Evolutionary conservation across 1,140 invertebrate genomes (phyloP).

Genomic region (Sycophaga agraensis): DNA sequence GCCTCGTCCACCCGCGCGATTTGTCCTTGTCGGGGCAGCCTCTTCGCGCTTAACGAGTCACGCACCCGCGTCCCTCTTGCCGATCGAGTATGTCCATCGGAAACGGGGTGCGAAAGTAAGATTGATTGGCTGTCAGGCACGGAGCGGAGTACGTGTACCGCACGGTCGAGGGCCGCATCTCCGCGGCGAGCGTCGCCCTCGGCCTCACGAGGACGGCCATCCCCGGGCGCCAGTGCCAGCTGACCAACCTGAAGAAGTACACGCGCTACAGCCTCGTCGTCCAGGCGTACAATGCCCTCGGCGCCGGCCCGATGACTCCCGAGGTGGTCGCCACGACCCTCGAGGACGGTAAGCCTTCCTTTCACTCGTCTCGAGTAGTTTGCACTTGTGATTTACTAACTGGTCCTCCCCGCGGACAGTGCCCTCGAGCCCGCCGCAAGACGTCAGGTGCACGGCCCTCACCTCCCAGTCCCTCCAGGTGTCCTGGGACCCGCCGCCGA

Average conservation of each 20-base stretch:
- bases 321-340: slow-evolving; percentile 81
- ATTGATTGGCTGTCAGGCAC: slow-evolving; percentile 39
- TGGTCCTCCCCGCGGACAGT: too few relatives aligned
- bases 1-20: too few relatives aligned
- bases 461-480: slow-evolving; percentile 82
- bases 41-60: too few relatives aligned
- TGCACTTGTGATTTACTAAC: too few relatives aligned
- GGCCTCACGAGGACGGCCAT: slow-evolving; percentile 53
- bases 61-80: too few relatives aligned
- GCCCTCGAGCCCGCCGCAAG: slow-evolving; percentile 77
- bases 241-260: slow-evolving; percentile 72
- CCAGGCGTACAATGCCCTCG: slow-evolving; percentile 89
- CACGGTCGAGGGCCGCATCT: slow-evolving; percentile 54
- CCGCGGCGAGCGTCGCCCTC: slow-evolving; percentile 50
- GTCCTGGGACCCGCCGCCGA: slow-evolving; percentile 81
- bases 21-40: too few relatives aligned
- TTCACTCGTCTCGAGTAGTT: too few relatives aligned
- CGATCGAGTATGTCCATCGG: too few relatives aligned
- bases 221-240: slow-evolving; percentile 51
- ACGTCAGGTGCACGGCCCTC: slow-evolving; percentile 73
- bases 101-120: background rate
- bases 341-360: slow-evolving; percentile 74
- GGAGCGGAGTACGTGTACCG: slow-evolving; percentile 53
- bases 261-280: slow-evolving; percentile 88
- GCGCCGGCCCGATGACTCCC: slow-evolving; percentile 82